Evolutionary conservation across 1,140 invertebrate genomes (phyloP).

Genomic region (Drosophila triauraria): DNA sequence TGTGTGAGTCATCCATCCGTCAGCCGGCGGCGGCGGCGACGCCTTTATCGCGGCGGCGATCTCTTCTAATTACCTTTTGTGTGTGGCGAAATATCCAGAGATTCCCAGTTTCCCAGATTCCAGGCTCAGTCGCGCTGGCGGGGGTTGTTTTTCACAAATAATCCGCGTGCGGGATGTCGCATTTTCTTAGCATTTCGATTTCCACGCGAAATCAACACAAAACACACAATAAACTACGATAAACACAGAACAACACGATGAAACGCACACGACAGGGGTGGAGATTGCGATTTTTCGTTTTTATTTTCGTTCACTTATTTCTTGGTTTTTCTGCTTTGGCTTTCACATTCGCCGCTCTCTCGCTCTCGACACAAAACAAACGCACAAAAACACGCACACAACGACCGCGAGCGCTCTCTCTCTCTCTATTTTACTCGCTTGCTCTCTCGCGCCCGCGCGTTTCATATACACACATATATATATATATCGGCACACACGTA

Average conservation of each 20-base stretch:
- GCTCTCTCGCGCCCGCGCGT: conserved; percentile 71
- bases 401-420: conserved; percentile 6
- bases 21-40: conserved; percentile 29
- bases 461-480: conserved; percentile 55
- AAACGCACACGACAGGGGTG: conserved; percentile 35
- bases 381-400: conserved; percentile 56
- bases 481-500: conserved; percentile 8
- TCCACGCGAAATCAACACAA: conserved; percentile 14
- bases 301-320: conserved; percentile 83
- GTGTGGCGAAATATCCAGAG: conserved; percentile 29
- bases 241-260: conserved; percentile 26
- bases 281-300: conserved; percentile 69
- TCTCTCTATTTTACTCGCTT: conserved; percentile 26
- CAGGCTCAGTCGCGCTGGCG: conserved; percentile 4
- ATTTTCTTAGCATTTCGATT: conserved; percentile 11
- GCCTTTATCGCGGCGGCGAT: conserved; percentile 33
- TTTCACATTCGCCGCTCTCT: conserved; percentile 74
- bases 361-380: conserved; percentile 50
- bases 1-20: conserved; percentile 39
- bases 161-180: conserved; percentile 12
- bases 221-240: conserved; percentile 3
- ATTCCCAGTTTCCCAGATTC: conserved; percentile 16
- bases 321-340: conserved; percentile 79
- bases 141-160: conserved; percentile 28
- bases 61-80: conserved; percentile 49